Conservation (phyloP, 2,888 invertebrate genomes). For the Leptinotarsa rubiginosa region DNA sequence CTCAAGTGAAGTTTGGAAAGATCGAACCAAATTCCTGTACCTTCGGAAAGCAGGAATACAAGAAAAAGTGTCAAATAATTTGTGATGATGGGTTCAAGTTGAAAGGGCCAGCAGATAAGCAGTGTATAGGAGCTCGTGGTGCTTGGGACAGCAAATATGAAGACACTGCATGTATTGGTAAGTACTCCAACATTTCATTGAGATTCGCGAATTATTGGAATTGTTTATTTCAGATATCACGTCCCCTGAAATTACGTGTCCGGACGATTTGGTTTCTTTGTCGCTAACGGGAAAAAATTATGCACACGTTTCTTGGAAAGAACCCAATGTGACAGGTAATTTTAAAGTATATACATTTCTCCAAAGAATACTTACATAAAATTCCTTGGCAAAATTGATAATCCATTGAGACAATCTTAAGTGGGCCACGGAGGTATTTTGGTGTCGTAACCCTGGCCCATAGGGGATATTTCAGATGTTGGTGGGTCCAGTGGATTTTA, state of each 20-base stretch:
- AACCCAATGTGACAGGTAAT: constrained; percentile 62
- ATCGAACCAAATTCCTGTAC: constrained; percentile 70
- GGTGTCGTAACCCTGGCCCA: too few relatives aligned
- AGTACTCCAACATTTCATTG: constrained; percentile 1
- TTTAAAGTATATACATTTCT: constrained; percentile 13
- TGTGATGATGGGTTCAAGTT: constrained; percentile 73
- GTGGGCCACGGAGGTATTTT: too few relatives aligned
- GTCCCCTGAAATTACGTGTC: constrained; percentile 72
- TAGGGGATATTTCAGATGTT: too few relatives aligned
- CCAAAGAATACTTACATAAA: background rate
- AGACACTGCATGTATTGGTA: constrained; percentile 58
- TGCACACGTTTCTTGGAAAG: constrained; percentile 69
- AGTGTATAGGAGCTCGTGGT: constrained; percentile 71
- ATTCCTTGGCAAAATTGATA: too few relatives aligned
- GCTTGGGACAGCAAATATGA: constrained; percentile 68
- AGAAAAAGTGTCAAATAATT: constrained; percentile 70
- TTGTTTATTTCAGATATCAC: constrained; percentile 67
- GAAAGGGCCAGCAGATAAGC: constrained; percentile 68
- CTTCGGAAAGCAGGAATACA: constrained; percentile 69
- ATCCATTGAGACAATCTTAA: too few relatives aligned
- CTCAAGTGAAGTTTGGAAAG: constrained; percentile 68
- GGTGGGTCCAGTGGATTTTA: too few relatives aligned
- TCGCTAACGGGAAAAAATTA: constrained; percentile 68
- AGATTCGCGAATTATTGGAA: background rate
- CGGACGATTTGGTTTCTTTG: constrained; percentile 66